These are phyloP conservation scores for Dolichoris vasculosae DNA, from an alignment of 1,140 invertebrate species.

Conservation along the genomic window DNA sequence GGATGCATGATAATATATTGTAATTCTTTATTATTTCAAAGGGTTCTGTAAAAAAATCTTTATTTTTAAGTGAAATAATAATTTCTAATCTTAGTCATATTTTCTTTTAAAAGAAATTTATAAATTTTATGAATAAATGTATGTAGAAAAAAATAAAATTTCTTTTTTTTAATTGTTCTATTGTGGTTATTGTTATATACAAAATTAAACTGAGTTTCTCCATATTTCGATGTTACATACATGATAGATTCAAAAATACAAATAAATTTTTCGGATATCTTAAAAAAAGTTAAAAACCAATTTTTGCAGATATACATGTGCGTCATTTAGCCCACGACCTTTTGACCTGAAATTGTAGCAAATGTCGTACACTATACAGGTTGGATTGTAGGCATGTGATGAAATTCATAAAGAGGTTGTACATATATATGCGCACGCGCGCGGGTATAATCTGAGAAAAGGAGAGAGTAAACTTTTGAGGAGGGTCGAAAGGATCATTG, in stretches of 20 bases:
- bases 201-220: not conserved
- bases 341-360: conserved; percentile 59
- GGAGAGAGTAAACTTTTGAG: conserved; percentile 47
- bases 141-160: no score
- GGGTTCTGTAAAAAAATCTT: no score
- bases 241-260: not conserved
- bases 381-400: not conserved
- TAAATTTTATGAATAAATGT: no score
- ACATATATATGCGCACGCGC: not conserved
- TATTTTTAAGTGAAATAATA: no score
- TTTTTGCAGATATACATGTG: conserved; percentile 20
- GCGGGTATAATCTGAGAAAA: not conserved
- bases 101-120: no score
- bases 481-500: conserved; percentile 55
- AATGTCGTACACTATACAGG: not conserved
- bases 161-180: not conserved
- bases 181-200: not conserved
- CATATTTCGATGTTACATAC: not conserved
- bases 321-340: conserved; percentile 58
- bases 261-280: not conserved
- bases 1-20: no score
- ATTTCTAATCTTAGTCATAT: no score
- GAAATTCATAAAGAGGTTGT: not conserved
- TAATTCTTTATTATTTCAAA: no score
- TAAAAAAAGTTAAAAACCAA: not conserved